phyloP scores from a whole-genome alignment of 2,888 invertebrate genomes.

The Ectobius pallidus region DNA sequence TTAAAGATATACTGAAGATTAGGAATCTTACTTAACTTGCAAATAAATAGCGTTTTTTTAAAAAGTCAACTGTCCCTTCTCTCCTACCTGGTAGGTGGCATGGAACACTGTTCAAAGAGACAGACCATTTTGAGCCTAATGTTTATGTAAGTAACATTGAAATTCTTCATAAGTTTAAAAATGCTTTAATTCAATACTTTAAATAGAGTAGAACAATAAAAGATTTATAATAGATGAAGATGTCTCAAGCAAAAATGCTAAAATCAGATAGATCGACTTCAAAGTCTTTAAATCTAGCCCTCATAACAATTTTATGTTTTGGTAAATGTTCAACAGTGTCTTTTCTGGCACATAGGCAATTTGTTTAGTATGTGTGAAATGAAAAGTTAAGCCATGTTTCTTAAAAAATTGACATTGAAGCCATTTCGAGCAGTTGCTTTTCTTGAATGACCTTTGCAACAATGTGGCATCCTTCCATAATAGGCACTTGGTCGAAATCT shows the following conservation, averaged over 20 bases:
- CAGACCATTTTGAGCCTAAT: too few species aligned
- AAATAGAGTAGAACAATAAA: too few species aligned
- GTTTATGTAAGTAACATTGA: too few species aligned
- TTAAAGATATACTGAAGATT: too few species aligned
- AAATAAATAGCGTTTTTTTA: too few species aligned
- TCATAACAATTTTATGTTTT: background rate
- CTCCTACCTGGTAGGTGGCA: too few species aligned
- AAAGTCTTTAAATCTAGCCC: background rate
- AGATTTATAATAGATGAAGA: too few species aligned
- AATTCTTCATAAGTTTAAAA: too few species aligned
- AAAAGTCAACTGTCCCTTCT: too few species aligned
- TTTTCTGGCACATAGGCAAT: background rate
- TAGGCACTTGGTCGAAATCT: background rate
- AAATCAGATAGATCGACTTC: background rate
- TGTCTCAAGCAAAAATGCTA: background rate
- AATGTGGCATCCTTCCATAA: slow-evolving; percentile 2
- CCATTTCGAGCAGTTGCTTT: background rate
- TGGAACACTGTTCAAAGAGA: too few species aligned
- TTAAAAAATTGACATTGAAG: background rate
- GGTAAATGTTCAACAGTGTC: background rate
- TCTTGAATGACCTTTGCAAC: background rate
- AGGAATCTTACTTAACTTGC: too few species aligned
- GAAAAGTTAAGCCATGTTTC: background rate
- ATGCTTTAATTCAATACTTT: too few species aligned
- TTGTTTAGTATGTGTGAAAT: background rate